These are phyloP conservation scores for Nymphalis c-album DNA, from an alignment of 2,888 invertebrate genomes.

Conservation along the genomic window DNA sequence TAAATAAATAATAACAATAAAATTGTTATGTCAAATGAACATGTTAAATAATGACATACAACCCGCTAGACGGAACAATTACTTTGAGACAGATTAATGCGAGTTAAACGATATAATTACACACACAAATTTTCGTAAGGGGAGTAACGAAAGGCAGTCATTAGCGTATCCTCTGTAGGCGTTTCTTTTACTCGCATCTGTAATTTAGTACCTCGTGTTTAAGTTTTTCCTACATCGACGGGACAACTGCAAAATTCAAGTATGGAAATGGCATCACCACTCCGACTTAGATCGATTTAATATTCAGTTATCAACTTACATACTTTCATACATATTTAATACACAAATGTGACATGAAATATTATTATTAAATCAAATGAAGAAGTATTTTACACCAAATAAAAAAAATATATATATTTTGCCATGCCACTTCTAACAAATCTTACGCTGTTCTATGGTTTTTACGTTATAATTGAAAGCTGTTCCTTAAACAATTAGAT, in stretches of 20 bases:
- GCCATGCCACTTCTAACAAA: neutral
- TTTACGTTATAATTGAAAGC: conserved; percentile 56
- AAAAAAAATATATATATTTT: neutral
- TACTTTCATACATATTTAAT: no score
- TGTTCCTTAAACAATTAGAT: conserved; percentile 63
- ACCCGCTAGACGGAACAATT: conserved; percentile 29
- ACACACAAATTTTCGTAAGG: conserved; percentile 54
- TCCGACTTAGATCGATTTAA: no score
- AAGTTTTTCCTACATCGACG: conserved; percentile 25
- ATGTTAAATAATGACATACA: conserved; percentile 3
- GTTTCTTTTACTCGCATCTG: conserved; percentile 44
- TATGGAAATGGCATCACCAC: neutral
- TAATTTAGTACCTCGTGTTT: conserved; percentile 46
- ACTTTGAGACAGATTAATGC: conserved; percentile 50
- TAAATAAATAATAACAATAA: no score
- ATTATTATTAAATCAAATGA: no score
- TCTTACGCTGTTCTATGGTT: neutral
- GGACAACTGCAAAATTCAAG: neutral
- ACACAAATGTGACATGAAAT: no score
- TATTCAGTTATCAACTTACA: no score
- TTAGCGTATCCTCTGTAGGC: conserved; percentile 47
- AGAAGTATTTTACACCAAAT: no score
- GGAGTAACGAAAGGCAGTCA: conserved; percentile 53
- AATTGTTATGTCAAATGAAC: no score
- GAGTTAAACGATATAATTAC: conserved; percentile 61